A percentile compares a stretch with the other conserved stretches of the same genome.
phyloP scores from a whole-genome alignment of 2,113 vertebrate species.

The Osmerus mordax region DNA sequence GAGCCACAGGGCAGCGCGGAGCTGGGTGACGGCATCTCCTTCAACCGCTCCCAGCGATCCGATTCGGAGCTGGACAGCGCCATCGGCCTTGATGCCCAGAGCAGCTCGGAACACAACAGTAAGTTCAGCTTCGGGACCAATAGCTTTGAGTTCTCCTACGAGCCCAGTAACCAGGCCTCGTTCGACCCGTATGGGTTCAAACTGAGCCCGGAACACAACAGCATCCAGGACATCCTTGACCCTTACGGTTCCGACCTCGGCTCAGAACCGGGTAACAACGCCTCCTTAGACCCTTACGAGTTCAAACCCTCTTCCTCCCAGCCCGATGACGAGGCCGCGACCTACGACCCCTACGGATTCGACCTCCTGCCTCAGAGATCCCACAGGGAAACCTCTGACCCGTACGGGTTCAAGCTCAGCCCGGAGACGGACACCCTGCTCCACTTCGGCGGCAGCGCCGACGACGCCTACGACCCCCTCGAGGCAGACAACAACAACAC shows the following conservation, averaged over 20 bases:
- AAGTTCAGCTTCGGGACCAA: conserved; percentile 18
- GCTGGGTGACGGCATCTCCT: neutral
- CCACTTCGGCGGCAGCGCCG: neutral
- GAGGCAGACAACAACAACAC: neutral
- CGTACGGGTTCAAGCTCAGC: neutral
- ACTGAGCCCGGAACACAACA: conserved; percentile 68
- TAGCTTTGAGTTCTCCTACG: conserved; percentile 54
- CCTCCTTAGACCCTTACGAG: conserved; percentile 21
- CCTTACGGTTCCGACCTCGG: conserved; percentile 67
- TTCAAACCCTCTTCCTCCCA: conserved; percentile 39
- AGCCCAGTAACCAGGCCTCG: conserved; percentile 48
- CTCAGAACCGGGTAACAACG: conserved; percentile 59
- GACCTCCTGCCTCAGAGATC: neutral
- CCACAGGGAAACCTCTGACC: neutral
- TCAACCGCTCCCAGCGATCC: neutral
- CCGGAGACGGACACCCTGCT: neutral
- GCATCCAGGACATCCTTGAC: conserved; percentile 52
- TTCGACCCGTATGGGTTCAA: conserved; percentile 71
- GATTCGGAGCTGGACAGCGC: conserved; percentile 3
- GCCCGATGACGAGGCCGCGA: neutral
- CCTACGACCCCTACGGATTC: neutral
- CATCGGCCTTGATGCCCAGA: conserved; percentile 5
- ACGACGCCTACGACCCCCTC: neutral
- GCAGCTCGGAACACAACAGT: conserved; percentile 28
- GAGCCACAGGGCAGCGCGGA: neutral